Percentiles rank a stretch among this genome's conserved stretches.
Conservation (phyloP, 2,888 invertebrate species). For the Halocaridina rubra region DNA sequence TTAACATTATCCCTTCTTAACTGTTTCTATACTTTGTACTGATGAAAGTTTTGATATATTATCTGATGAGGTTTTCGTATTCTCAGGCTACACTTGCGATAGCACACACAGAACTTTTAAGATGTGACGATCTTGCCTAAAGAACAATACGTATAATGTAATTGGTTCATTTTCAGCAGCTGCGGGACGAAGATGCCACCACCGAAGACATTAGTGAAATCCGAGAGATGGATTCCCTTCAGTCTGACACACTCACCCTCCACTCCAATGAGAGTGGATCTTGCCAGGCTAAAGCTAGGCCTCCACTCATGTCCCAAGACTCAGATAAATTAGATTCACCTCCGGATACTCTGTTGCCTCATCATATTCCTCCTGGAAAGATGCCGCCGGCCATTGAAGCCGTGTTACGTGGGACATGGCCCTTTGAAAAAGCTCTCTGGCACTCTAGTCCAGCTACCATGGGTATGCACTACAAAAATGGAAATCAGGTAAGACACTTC, state of each 20-base stretch:
- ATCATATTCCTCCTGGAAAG: constrained; percentile 30
- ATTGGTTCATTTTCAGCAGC: neutral
- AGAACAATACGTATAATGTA: too few species aligned
- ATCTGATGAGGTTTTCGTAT: too few species aligned
- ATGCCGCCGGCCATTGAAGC: constrained; percentile 61
- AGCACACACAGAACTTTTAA: too few species aligned
- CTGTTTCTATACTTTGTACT: too few species aligned
- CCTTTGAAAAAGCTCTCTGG: constrained; percentile 63
- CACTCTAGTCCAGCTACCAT: constrained; percentile 63
- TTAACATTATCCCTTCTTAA: too few species aligned
- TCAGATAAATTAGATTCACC: constrained; percentile 27
- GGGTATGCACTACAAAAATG: constrained; percentile 57
- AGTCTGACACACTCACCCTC: constrained; percentile 27
- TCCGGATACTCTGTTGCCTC: constrained; percentile 24
- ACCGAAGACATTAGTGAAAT: constrained; percentile 48
- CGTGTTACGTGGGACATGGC: constrained; percentile 61
- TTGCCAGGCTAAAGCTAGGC: neutral
- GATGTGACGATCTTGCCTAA: too few species aligned
- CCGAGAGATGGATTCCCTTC: constrained; percentile 31
- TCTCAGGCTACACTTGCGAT: too few species aligned
- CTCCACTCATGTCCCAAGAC: constrained; percentile 10
- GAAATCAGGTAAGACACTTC: constrained; percentile 45
- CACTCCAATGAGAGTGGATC: constrained; percentile 13
- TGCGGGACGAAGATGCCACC: constrained; percentile 44
- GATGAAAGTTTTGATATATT: too few species aligned